Evolutionary conservation across 2,888 invertebrate genomes (phyloP).

Genomic region (Callinectes sapidus): DNA sequence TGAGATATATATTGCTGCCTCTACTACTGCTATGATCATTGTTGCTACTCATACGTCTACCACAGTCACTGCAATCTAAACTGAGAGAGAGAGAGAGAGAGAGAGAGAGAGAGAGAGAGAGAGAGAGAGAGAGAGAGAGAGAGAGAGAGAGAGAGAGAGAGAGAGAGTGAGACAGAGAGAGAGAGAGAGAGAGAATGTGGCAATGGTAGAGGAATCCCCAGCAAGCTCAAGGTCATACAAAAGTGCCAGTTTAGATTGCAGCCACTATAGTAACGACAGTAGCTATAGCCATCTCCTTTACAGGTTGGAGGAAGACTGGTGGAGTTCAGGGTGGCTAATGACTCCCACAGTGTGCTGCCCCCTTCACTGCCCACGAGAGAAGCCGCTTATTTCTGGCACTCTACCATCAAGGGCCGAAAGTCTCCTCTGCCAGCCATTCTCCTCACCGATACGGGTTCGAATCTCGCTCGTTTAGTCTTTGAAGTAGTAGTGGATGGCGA

Average conservation of each 20-base stretch:
- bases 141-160: no score
- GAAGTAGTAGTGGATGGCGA: not conserved
- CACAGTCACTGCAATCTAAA: no score
- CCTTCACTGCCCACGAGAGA: constrained; percentile 2
- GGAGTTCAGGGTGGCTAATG: not conserved
- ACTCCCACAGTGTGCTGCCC: not conserved
- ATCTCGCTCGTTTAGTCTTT: not conserved
- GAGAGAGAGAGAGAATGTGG: no score
- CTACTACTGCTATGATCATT: not conserved
- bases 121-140: no score
- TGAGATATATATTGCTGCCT: not conserved
- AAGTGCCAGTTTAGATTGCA: no score
- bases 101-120: no score
- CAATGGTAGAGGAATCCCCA: no score
- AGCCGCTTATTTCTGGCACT: constrained; percentile 34
- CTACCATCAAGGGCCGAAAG: not conserved
- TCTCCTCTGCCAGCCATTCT: constrained; percentile 42
- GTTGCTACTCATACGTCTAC: not conserved
- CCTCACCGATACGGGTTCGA: constrained; percentile 42
- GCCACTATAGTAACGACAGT: constrained; percentile 26
- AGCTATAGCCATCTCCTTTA: not conserved
- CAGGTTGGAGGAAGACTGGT: not conserved
- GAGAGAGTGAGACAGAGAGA: no score
- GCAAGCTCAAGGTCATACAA: no score
- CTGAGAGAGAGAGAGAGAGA: no score